A percentile compares a stretch with the other conserved stretches of the same genome.
Conservation (phyloP, 2,797 vertebrate species). For the Meda fulgida region DNA sequence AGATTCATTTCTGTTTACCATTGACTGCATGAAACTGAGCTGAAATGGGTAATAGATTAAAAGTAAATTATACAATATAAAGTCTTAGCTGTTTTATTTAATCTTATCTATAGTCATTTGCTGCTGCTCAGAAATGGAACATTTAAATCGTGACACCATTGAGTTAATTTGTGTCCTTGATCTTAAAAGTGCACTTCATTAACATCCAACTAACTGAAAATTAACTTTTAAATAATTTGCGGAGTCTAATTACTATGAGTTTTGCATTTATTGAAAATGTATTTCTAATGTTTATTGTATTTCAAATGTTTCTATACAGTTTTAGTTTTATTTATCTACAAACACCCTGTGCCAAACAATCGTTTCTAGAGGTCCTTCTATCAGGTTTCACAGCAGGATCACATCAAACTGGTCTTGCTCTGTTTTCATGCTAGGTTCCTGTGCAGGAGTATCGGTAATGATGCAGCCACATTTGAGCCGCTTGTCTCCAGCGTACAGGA, state of each 20-base stretch:
- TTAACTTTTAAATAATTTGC: background rate
- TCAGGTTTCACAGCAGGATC: constrained; percentile 12
- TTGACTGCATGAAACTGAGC: background rate
- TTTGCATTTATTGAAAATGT: background rate
- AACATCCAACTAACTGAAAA: background rate
- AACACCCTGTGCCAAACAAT: background rate
- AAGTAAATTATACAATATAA: background rate
- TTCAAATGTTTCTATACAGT: too few relatives aligned
- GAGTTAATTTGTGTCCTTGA: background rate
- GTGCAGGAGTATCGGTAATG: constrained; percentile 50
- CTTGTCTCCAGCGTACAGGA: constrained; percentile 41
- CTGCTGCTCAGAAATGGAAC: background rate
- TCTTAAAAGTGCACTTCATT: background rate
- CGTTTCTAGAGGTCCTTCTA: background rate
- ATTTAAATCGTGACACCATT: background rate
- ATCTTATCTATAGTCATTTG: constrained; percentile 23
- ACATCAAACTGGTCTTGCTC: background rate
- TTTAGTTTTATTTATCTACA: background rate
- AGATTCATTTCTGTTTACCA: constrained; percentile 7
- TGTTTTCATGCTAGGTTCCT: constrained; percentile 17
- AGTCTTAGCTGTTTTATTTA: constrained; percentile 12
- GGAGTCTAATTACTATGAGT: background rate
- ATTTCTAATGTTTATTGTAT: too few relatives aligned
- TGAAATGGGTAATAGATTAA: background rate
- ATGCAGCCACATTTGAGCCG: constrained; percentile 54